A percentile compares a stretch with the other conserved stretches of the same genome.
phyloP scores from a whole-genome alignment of 2,797 vertebrate species.

The Moxostoma hubbsi region DNA sequence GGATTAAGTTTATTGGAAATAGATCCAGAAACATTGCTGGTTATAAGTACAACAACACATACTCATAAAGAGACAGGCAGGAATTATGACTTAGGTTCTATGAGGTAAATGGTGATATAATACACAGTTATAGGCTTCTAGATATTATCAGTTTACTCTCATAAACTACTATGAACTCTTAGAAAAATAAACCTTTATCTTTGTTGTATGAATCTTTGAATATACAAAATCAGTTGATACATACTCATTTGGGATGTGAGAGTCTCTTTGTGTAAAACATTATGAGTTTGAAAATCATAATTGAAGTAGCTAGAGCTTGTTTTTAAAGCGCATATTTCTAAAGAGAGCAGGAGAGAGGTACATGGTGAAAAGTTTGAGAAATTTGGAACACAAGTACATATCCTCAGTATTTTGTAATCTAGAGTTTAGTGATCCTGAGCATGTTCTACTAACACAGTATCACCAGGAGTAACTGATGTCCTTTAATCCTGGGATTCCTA shows the following conservation, averaged over 20 bases:
- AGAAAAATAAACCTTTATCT: conserved; percentile 80
- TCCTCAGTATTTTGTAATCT: not conserved
- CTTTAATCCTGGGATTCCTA: not conserved
- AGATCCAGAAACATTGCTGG: conserved; percentile 54
- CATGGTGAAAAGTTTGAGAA: conserved; percentile 15
- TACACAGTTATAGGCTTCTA: conserved; percentile 35
- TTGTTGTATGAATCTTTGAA: conserved; percentile 76
- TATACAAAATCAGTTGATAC: conserved; percentile 71
- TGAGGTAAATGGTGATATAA: conserved; percentile 47
- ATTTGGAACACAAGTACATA: conserved; percentile 10
- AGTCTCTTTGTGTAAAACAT: not conserved
- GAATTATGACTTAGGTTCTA: conserved; percentile 36
- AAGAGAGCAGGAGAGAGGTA: not conserved
- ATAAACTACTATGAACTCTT: conserved; percentile 73
- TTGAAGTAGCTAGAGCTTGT: not conserved
- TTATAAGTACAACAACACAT: conserved; percentile 29
- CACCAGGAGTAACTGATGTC: conserved; percentile 22
- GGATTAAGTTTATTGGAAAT: conserved; percentile 66
- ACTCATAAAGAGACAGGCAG: conserved; percentile 13
- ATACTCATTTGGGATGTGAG: conserved; percentile 49
- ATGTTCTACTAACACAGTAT: not conserved
- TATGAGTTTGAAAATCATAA: conserved; percentile 7
- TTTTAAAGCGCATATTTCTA: conserved; percentile 7
- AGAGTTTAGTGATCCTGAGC: not conserved
- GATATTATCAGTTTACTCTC: conserved; percentile 59